Evolutionary conservation across 2,888 invertebrate species (phyloP), one percentile per base, ranked within the genome.

Genomic region (Andrena dorsata): DNA sequence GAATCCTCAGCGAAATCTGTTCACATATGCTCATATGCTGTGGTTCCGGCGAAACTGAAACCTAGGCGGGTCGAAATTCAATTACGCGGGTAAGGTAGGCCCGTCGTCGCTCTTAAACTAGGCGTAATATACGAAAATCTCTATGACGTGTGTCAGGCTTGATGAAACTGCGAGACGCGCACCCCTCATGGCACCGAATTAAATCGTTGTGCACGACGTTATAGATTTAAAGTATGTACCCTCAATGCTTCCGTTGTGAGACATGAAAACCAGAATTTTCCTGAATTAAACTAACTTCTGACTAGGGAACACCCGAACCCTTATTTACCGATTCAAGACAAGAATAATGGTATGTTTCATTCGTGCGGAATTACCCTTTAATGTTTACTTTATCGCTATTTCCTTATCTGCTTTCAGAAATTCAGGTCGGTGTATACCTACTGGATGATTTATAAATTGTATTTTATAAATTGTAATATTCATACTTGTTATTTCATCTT

Each of bases 131-230:
- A 75, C 70, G 70, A 61, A 66, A 70, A 82, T 66, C 70, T 70
- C 26, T 60, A 80, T 80, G 69, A 74, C 61, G 56, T 49, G 28
- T 70, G 82, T 71, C 61, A 58, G 66, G 26, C 30, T 63, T 75
- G 82, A 82, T 82, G 82, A 76, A 82, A 80, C 66, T 81, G 26
- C 58, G 51, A 63, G 30, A 81, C 30, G 53, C 30, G 41, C 2
- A 58, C 53, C 20, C 56, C 35, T 26, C 10, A 13, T 60, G 26
- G 53, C 28, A 51, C 8, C 41, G 35, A 74, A 80, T 74, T 71
- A 82, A 76, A 66, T 70, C 20, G 61, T 63, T 60, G 0, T 10
- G 32, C 35, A 30, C n/a, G n/a, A 32, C 26, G 3, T n/a, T 20
- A 0, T 2, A 35, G 63, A 10, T 64, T 64, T 10, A 13, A 68